Evolutionary conservation across 2,888 invertebrate species (phyloP), one percentile per base, ranked within the genome.

Genomic region (Pyrochroa serraticornis): DNA sequence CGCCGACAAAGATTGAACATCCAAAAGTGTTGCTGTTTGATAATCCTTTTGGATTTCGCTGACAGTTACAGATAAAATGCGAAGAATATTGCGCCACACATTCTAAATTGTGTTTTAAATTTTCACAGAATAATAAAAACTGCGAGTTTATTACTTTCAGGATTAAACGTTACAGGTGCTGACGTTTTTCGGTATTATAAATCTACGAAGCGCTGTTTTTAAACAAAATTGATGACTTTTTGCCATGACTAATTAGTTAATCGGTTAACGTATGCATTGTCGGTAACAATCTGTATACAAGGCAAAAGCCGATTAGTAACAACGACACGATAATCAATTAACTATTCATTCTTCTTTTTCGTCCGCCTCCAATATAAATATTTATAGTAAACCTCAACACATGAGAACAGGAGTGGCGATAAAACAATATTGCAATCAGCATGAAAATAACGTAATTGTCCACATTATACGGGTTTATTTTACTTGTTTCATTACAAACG

Each of bases 21-120:
- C 14, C 13, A 39, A 47, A 47, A 32, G 47, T 37, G 32, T 47
- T 47, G 47, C 36, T 31, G 36, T 47, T 47, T 37, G 36, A 37
- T 47, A 37, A 37, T 37, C 35, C 47, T 12, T 34, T 47, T 9
- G 9, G 31, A 42, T 33, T 13, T 39, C n/a, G 31, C 47, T 47
- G 30, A 35, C 46, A 35, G 46, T 47, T 35, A 39, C 38, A 37
- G 31, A 47, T 35, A 47, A 47, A 47, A 42, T 42, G 42, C 31
- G 36, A 31, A 47, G 36, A 47, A 37, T 30, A 37, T 47, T 42
- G 12, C 42, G 12, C 42, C 42, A 22, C 14, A 39, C 39, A 39
- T 39, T 39, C 22, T 13, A 39, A 39, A 39, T 12, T 12, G 37
- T 37, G 22, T 22, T 22, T 22, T 22, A 22, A 22, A 22, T 22